Evolutionary conservation across 2,888 invertebrate species (phyloP), one percentile per base, ranked within the genome.

Genomic region (Ectropis crepuscularia): DNA sequence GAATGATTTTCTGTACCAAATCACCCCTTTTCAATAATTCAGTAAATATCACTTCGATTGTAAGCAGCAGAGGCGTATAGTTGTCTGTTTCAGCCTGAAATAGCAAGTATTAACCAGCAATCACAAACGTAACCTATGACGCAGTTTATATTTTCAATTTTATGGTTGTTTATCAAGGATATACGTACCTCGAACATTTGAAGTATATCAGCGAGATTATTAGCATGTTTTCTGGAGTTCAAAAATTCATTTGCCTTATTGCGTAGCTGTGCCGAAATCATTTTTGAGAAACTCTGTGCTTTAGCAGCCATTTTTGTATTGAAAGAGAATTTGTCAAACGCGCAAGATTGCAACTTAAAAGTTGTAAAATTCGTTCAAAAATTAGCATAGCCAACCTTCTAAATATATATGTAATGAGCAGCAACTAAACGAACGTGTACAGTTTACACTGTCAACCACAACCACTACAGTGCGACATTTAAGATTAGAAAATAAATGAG

Each of bases 161-260:
- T n/a, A n/a, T 42, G 38, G 48, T 43, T 11, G 10, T 48, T 0
- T 11, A 11, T 8, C 10, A n/a, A n/a, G 41, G 37, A 37, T 53
- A 37, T n/a, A 28, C 66, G 70, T 69, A 95, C 96, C 89, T 96
- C 94, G 81, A 96, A 95, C 91, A 95, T 93, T 74, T 93, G 92
- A 67, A 96, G 89, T 70, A 96, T 95, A 78, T 96, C 95, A 55
- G 94, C 90, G 71, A 96, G 92, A 81, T 94, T 94, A 77, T 95
- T 94, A 9, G 94, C 93, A 88, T 95, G 87, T 85, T 94, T 94
- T 71, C 94, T 92, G 39, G 95, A 94, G 73, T 94, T 93, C 55
- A 96, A 88, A 86, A 96, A 96, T 77, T 95, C 95, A 74, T 95
- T 95, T 50, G 96, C 96, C 83, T 95, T 96, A 74, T 89, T 89